These are phyloP conservation scores for Atrina japonica DNA, from an alignment of 2,888 invertebrate species.

Conservation along the genomic window DNA sequence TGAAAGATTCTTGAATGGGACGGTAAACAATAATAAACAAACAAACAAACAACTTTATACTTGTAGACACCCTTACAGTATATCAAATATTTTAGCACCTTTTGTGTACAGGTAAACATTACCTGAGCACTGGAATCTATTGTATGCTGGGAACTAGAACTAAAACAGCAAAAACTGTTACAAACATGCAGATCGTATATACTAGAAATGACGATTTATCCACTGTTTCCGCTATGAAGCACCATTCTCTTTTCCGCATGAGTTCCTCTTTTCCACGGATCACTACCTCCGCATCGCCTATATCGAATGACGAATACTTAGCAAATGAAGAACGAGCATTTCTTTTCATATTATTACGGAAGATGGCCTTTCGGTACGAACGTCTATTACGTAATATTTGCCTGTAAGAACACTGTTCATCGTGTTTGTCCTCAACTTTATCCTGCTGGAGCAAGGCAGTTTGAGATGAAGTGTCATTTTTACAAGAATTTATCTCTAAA, in stretches of 20 bases:
- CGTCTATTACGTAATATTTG: constrained; percentile 38
- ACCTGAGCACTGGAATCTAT: no score
- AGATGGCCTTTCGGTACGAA: constrained; percentile 49
- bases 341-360: not conserved
- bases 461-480: not conserved
- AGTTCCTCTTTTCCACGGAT: not conserved
- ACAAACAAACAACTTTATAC: no score
- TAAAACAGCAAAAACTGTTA: constrained; percentile 69
- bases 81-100: no score
- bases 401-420: constrained; percentile 7
- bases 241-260: constrained; percentile 68
- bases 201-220: constrained; percentile 72
- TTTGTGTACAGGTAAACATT: no score
- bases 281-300: no score
- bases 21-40: no score
- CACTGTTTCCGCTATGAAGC: constrained; percentile 72
- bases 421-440: not conserved
- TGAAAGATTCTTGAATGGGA: no score
- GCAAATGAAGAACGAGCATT: not conserved
- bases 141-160: constrained; percentile 50
- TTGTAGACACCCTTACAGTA: no score
- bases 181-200: constrained; percentile 68
- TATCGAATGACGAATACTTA: not conserved
- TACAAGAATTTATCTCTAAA: not conserved
- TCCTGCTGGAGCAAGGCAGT: not conserved